Conservation (phyloP, 2,113 vertebrate species). For the Phaetusa simplex region DNA sequence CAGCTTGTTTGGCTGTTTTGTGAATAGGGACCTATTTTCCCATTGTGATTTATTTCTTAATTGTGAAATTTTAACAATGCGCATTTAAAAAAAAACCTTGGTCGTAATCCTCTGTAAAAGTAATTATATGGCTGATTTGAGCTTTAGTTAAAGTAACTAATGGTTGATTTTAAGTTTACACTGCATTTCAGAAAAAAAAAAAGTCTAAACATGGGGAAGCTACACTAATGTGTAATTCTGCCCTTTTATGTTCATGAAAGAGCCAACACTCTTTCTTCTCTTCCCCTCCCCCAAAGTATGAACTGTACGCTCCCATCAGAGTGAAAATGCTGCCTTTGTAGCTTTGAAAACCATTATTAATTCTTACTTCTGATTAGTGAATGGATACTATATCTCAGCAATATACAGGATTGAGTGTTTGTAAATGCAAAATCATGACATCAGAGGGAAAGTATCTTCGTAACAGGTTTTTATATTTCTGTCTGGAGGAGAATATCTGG, state of each 20-base stretch:
- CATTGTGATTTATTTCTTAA: constrained; percentile 14
- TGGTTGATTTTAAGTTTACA: neutral
- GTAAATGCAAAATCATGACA: neutral
- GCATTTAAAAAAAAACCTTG: neutral
- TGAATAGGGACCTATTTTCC: constrained; percentile 3
- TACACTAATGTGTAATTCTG: constrained; percentile 61
- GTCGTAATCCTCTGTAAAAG: neutral
- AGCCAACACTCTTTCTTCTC: constrained; percentile 43
- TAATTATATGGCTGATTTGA: neutral
- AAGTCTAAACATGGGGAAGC: constrained; percentile 43
- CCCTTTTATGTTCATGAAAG: constrained; percentile 66
- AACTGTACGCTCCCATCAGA: neutral
- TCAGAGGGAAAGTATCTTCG: neutral
- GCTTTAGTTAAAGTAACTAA: constrained; percentile 5
- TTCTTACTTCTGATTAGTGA: neutral
- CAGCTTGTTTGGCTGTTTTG: neutral
- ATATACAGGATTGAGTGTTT: neutral
- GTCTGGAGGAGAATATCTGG: neutral
- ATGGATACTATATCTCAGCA: neutral
- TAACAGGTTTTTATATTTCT: neutral
- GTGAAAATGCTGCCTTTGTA: constrained; percentile 21
- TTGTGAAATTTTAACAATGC: constrained; percentile 21
- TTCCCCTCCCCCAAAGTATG: constrained; percentile 43
- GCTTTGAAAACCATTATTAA: neutral
- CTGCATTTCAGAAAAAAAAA: constrained; percentile 25